phyloP scores from a whole-genome alignment of 1,140 invertebrate species.

The Antheraea pernyi region DNA sequence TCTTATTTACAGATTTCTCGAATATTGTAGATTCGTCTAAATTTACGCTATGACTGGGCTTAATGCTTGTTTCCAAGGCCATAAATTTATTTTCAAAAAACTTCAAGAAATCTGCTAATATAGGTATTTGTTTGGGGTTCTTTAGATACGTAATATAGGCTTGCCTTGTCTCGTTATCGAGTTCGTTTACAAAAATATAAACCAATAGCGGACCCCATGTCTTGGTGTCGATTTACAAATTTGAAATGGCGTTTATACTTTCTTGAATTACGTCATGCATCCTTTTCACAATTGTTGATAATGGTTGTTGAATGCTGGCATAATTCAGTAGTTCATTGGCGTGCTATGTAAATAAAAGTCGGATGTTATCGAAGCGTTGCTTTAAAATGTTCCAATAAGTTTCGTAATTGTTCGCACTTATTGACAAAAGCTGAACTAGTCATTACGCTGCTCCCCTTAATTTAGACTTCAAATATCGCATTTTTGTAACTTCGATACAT shows the following conservation, averaged over 20 bases:
- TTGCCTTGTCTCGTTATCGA: conserved; percentile 7
- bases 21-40: neutral
- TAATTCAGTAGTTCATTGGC: conserved; percentile 6
- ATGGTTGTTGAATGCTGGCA: conserved; percentile 12
- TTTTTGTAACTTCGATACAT: conserved; percentile 15
- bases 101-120: conserved; percentile 19
- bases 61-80: conserved; percentile 14
- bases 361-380: conserved; percentile 9
- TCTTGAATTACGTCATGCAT: conserved; percentile 8
- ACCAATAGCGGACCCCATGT: conserved; percentile 11
- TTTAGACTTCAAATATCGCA: conserved; percentile 12
- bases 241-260: conserved; percentile 5
- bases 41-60: conserved; percentile 1
- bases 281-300: neutral
- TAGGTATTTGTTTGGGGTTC: conserved; percentile 17
- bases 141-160: conserved; percentile 21
- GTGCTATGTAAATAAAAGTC: conserved; percentile 11
- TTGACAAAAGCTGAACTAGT: neutral
- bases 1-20: conserved; percentile 1
- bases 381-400: conserved; percentile 7
- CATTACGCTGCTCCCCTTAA: neutral
- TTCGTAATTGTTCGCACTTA: neutral
- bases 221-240: conserved; percentile 9
- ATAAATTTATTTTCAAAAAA: conserved; percentile 28
- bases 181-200: conserved; percentile 21